Percentiles rank a stretch among this genome's conserved stretches.
phyloP scores from a whole-genome alignment of 2,888 invertebrate species.

The Macaria liturata region DNA sequence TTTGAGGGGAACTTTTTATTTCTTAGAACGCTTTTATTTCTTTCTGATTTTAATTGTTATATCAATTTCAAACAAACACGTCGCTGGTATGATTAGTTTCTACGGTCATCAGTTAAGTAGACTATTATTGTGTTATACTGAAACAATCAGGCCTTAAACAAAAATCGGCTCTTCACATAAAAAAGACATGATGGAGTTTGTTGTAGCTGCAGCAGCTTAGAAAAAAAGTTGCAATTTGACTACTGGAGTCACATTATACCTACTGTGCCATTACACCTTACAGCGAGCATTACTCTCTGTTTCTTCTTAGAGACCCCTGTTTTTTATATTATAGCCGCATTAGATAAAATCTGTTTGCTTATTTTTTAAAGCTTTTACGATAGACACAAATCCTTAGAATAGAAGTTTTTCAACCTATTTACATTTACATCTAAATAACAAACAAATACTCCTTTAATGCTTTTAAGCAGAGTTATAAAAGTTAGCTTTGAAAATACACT shows the following conservation, averaged over 20 bases:
- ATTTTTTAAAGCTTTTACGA: conserved; percentile 22
- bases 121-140: too few relatives aligned
- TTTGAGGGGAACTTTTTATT: neutral
- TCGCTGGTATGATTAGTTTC: too few relatives aligned
- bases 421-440: conserved; percentile 18
- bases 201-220: too few relatives aligned
- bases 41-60: neutral
- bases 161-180: too few relatives aligned
- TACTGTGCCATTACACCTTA: conserved; percentile 52
- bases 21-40: neutral
- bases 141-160: too few relatives aligned
- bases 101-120: too few relatives aligned
- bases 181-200: too few relatives aligned
- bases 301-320: conserved; percentile 50
- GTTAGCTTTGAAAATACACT: too few relatives aligned
- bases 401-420: neutral
- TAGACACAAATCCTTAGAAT: conserved; percentile 15
- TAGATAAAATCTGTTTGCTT: conserved; percentile 36
- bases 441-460: neutral
- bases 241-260: too few relatives aligned
- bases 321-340: conserved; percentile 44
- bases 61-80: too few relatives aligned
- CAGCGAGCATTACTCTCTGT: conserved; percentile 62
- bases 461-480: too few relatives aligned
- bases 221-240: too few relatives aligned